These are phyloP conservation scores for Epirrita christyi DNA, from an alignment of 2,888 invertebrate species.

Conservation along the genomic window DNA sequence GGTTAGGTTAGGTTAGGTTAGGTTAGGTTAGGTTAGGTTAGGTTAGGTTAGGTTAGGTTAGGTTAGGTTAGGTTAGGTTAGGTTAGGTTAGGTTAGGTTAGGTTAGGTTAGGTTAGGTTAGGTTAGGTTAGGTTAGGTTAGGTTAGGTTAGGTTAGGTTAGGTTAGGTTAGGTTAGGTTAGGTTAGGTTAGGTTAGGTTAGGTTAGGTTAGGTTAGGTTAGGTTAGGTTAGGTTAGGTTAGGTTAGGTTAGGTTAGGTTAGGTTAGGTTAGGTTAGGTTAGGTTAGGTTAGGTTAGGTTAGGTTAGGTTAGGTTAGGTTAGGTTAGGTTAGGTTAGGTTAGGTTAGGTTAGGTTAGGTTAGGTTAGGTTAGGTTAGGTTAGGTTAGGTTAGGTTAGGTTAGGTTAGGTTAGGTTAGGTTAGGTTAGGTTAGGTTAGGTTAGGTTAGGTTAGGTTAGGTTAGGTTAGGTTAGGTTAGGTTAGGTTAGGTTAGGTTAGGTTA, in stretches of 20 bases:
- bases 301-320: conserved; percentile 17
- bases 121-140: conserved; percentile 17
- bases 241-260: conserved; percentile 17
- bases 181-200: conserved; percentile 17
- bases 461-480: conserved; percentile 17
- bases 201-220: conserved; percentile 17
- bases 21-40: conserved; percentile 17
- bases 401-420: conserved; percentile 16
- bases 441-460: conserved; percentile 17
- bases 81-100: conserved; percentile 17
- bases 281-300: conserved; percentile 17
- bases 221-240: conserved; percentile 17
- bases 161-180: conserved; percentile 17
- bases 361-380: conserved; percentile 17
- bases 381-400: conserved; percentile 17
- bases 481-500: conserved; percentile 17
- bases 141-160: conserved; percentile 17
- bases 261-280: conserved; percentile 17
- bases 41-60: conserved; percentile 17
- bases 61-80: conserved; percentile 17
- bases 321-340: conserved; percentile 17
- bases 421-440: conserved; percentile 17
- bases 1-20: conserved; percentile 17
- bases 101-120: conserved; percentile 17
- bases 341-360: conserved; percentile 17